Evolutionary conservation across 2,797 vertebrate species (phyloP).

Genomic region (Macrochelys suwanniensis): DNA sequence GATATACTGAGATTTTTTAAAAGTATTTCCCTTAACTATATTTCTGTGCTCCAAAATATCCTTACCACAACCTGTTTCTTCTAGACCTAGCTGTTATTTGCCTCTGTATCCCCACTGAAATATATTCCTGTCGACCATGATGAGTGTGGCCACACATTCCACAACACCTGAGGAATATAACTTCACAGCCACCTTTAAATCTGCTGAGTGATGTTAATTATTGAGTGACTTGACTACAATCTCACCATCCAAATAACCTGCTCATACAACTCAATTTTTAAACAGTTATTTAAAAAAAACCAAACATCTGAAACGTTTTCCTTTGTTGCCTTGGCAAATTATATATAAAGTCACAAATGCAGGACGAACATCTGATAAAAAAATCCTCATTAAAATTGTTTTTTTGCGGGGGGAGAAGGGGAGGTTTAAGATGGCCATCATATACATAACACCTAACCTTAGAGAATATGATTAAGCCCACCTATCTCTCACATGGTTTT

Average conservation of each 20-base stretch:
- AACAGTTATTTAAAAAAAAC: not conserved
- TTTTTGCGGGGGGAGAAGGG: accelerated
- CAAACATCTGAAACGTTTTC: not conserved
- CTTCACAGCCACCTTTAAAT: not conserved
- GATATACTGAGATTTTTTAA: not conserved
- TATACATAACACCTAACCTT: not conserved
- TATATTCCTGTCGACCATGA: not conserved
- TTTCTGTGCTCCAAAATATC: not conserved
- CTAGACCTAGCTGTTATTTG: not conserved
- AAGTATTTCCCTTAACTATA: not conserved
- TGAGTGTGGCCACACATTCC: not conserved
- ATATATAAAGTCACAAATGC: not conserved
- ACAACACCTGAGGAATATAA: not conserved
- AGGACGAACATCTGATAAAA: not conserved
- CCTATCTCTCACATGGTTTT: not conserved
- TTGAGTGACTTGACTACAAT: not conserved
- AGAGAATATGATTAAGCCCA: not conserved
- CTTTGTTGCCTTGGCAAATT: not conserved
- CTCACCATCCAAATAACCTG: not conserved
- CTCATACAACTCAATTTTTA: not conserved
- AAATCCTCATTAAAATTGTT: too few species aligned
- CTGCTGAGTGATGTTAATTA: not conserved
- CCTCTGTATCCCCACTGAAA: not conserved
- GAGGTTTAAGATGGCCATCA: not conserved
- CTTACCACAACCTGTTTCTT: not conserved